Conservation (phyloP, 2,113 vertebrate genomes). For the Polyodon spathula region DNA sequence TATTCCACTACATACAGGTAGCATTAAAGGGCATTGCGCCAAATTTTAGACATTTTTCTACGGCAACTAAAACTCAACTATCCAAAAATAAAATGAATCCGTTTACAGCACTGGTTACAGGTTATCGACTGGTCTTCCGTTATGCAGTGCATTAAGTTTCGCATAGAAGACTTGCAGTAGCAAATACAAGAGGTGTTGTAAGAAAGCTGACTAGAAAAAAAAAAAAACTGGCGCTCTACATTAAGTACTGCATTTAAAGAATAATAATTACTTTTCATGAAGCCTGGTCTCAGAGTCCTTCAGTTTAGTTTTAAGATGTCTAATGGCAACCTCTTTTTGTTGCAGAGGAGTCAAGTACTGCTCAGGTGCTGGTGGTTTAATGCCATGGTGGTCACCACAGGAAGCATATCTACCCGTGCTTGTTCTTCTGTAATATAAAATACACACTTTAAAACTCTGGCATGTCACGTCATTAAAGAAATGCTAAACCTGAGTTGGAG, state of each 20-base stretch:
- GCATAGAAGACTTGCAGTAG: background rate
- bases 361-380: constrained; percentile 80
- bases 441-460: background rate
- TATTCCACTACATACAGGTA: too few relatives aligned
- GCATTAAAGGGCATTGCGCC: too few relatives aligned
- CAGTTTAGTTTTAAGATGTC: constrained; percentile 84
- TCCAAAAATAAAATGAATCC: too few relatives aligned
- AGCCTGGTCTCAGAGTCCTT: constrained; percentile 76
- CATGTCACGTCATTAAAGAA: too few relatives aligned
- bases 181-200: background rate
- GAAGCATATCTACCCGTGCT: constrained; percentile 60
- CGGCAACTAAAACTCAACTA: too few relatives aligned
- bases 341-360: constrained; percentile 94
- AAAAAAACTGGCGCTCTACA: background rate
- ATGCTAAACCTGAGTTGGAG: background rate
- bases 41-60: too few relatives aligned
- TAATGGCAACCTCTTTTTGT: constrained; percentile 89
- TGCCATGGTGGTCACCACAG: constrained; percentile 80
- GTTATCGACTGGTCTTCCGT: too few relatives aligned
- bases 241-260: too few relatives aligned
- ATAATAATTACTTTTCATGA: constrained; percentile 64
- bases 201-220: background rate
- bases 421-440: constrained; percentile 53
- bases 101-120: too few relatives aligned
- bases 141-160: too few relatives aligned